Evolutionary conservation across 2,797 vertebrate species (phyloP), one percentile per base, ranked within the genome.

Genomic region (Chelonia mydas): DNA sequence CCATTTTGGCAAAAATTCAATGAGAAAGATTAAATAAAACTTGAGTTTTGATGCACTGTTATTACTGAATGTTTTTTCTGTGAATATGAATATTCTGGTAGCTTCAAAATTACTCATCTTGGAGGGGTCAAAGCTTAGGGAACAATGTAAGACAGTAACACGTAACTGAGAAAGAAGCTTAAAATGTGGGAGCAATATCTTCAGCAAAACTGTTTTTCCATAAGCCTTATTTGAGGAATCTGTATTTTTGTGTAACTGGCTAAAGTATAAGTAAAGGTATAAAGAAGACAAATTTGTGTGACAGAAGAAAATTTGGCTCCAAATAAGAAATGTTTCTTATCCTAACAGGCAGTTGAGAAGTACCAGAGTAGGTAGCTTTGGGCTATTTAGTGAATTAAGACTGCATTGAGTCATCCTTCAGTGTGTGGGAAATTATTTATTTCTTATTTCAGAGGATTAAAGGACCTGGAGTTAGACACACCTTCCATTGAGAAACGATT

Each of bases 401-500:
- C 4, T 86, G 2, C 2, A 87, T 82, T 68, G 5, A 86, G 6
- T 90, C 50, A 50, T 82, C 93, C 53, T n/a, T 96, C 90, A 87
- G 7, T 78, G 7, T 80, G 17, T 92, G 45, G 83, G 76, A 91
- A 87, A 84, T 55, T 68, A 41, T 15, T 90, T 83, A 5, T 92
- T 92, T 96, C 41, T 68, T 94, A 61, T 95, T 94, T 6, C 97
- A 99, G 99, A 97, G 99, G 99, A 16, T 98, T 99, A 92, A 99
- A 99, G 96, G 99, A 99, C 23, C 98, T 99, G 96, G 99, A 99
- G 87, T 96, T 99, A 90, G 99, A 99, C 93, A 99, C 99, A 0
- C 99, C 99, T 55, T 99, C 99, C 13, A 99, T 99, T 87, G 99
- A 99, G 97, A 99, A 99, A 88, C 98, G 99, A 5, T 99, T 99